These are phyloP conservation scores for Lophius americanus DNA, from an alignment of 2,797 vertebrate species.

Conservation along the genomic window DNA sequence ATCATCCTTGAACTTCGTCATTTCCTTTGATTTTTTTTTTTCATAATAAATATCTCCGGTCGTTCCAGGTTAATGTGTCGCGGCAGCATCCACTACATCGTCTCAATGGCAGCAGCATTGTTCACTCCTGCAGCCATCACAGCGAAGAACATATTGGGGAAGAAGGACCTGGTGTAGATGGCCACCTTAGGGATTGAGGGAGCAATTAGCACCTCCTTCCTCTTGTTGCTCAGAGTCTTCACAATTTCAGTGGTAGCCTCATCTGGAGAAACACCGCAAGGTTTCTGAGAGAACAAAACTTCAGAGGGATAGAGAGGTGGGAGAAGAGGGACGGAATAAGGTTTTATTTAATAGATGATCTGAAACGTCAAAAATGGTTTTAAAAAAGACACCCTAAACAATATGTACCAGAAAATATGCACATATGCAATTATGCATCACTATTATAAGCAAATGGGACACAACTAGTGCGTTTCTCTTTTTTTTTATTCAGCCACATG, in stretches of 20 bases:
- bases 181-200: conserved; percentile 89
- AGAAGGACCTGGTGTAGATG: conserved; percentile 87
- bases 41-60: too few species aligned
- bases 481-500: too few species aligned
- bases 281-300: conserved; percentile 87
- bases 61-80: neutral
- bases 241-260: conserved; percentile 88
- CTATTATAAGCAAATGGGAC: too few species aligned
- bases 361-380: too few species aligned
- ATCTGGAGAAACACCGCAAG: conserved; percentile 82
- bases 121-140: conserved; percentile 91
- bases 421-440: too few species aligned
- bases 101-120: conserved; percentile 75
- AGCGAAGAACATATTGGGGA: conserved; percentile 90
- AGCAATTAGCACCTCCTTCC: conserved; percentile 90
- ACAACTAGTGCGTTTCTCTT: too few species aligned
- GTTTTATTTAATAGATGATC: too few species aligned
- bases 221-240: conserved; percentile 85
- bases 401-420: too few species aligned
- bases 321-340: neutral
- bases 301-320: conserved; percentile 6
- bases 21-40: too few species aligned
- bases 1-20: too few species aligned
- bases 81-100: conserved; percentile 38
- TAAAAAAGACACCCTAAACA: too few species aligned